Evolutionary conservation across 2,888 invertebrate species (phyloP).

Genomic region (Phalera bucephala): DNA sequence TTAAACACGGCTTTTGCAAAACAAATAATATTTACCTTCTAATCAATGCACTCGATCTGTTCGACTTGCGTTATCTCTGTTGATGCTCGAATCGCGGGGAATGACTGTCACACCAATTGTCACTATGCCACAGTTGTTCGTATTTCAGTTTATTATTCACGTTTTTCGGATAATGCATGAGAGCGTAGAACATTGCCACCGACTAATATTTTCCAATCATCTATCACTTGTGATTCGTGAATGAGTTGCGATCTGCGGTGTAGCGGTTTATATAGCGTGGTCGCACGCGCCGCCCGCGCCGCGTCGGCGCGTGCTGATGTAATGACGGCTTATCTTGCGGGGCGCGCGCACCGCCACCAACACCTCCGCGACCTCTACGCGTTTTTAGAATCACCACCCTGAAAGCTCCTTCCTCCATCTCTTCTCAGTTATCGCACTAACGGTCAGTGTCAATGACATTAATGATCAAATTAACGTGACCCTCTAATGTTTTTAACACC

Average conservation of each 20-base stretch:
- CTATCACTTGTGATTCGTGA: slow-evolving; percentile 64
- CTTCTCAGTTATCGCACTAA: neutral
- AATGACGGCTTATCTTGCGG: slow-evolving; percentile 65
- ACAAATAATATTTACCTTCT: slow-evolving; percentile 73
- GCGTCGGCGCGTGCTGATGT: slow-evolving; percentile 57
- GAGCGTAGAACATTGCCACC: slow-evolving; percentile 79
- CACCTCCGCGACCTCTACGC: slow-evolving; percentile 5
- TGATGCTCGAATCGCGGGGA: slow-evolving; percentile 74
- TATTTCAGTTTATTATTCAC: slow-evolving; percentile 59
- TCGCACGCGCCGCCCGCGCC: slow-evolving; percentile 58
- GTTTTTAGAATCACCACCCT: slow-evolving; percentile 25
- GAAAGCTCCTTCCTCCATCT: slow-evolving; percentile 15
- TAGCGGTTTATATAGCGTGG: slow-evolving; percentile 44
- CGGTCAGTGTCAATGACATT: neutral
- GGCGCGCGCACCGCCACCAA: slow-evolving; percentile 26
- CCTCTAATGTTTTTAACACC: too few relatives aligned
- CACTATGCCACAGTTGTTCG: slow-evolving; percentile 80
- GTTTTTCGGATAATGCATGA: slow-evolving; percentile 64
- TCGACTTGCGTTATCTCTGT: slow-evolving; percentile 66
- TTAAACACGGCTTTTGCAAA: slow-evolving; percentile 18
- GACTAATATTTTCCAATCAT: slow-evolving; percentile 70
- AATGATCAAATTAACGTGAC: neutral
- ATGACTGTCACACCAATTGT: slow-evolving; percentile 77
- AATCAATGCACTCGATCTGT: slow-evolving; percentile 58
- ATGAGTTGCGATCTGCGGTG: slow-evolving; percentile 48